Percentiles rank a stretch among this genome's conserved stretches.
These are phyloP conservation scores for Xerus rutilus DNA, from an alignment of 2,797 vertebrate species.

Conservation along the genomic window DNA sequence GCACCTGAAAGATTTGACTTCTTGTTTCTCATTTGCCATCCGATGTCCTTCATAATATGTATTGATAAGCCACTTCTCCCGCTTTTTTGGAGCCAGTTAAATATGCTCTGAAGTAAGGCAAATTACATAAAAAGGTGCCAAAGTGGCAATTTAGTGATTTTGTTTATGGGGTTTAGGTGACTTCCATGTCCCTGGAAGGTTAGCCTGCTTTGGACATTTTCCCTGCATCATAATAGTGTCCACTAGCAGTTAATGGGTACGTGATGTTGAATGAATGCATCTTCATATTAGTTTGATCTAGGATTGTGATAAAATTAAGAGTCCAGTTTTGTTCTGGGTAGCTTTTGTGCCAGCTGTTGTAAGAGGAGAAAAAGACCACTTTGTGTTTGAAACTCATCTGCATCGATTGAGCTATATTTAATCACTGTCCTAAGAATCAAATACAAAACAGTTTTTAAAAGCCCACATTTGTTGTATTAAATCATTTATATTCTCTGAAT, in stretches of 20 bases:
- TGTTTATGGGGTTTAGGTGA: conserved; percentile 9
- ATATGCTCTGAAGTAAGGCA: conserved; percentile 19
- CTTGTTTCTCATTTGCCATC: not conserved
- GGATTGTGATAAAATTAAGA: conserved; percentile 46
- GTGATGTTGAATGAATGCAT: not conserved
- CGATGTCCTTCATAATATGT: not conserved
- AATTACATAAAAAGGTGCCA: conserved; percentile 6
- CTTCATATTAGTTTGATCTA: conserved; percentile 16
- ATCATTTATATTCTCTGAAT: conserved; percentile 37
- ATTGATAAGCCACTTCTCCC: conserved; percentile 1
- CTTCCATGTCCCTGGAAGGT: not conserved
- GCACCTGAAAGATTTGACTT: conserved; percentile 13
- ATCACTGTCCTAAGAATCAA: conserved; percentile 41
- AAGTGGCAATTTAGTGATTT: not conserved
- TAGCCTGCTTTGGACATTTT: not conserved
- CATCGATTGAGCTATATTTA: conserved; percentile 48
- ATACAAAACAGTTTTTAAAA: conserved; percentile 12
- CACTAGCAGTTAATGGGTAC: not conserved
- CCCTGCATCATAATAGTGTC: not conserved
- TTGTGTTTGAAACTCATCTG: conserved; percentile 67
- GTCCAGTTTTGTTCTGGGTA: conserved; percentile 28
- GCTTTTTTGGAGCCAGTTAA: conserved; percentile 35
- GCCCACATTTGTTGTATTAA: conserved; percentile 35
- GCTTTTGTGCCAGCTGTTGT: conserved; percentile 33
- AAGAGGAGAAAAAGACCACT: conserved; percentile 14